phyloP scores from a whole-genome alignment of 1,140 invertebrate genomes.

The Drosophila nannoptera region DNA sequence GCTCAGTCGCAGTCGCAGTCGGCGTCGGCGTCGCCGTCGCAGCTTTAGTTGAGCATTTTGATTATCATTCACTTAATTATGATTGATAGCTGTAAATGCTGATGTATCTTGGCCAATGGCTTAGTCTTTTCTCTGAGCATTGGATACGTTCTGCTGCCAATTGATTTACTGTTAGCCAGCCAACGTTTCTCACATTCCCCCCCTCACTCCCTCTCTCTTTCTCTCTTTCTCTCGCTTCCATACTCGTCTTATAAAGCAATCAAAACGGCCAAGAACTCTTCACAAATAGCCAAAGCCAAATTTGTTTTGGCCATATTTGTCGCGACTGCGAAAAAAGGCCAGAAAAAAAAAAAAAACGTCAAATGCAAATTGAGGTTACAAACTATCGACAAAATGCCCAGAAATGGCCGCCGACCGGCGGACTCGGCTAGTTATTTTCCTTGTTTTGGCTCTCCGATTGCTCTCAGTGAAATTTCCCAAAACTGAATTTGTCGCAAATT shows the following conservation, averaged over 20 bases:
- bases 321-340: constrained; percentile 7
- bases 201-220: constrained; percentile 5
- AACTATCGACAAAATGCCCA: constrained; percentile 43
- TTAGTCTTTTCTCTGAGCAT: not conserved
- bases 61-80: constrained; percentile 78
- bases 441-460: not conserved
- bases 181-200: too few species aligned
- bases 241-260: constrained; percentile 32
- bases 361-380: constrained; percentile 62
- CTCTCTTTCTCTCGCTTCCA: constrained; percentile 19
- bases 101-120: constrained; percentile 36
- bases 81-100: constrained; percentile 77
- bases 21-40: too few species aligned
- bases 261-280: constrained; percentile 44
- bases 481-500: constrained; percentile 65
- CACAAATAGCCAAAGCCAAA: constrained; percentile 36
- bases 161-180: constrained; percentile 65
- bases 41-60: constrained; percentile 75
- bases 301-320: constrained; percentile 50
- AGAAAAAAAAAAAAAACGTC: constrained; percentile 15
- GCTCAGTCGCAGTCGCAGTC: constrained; percentile 1
- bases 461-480: constrained; percentile 41
- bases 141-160: constrained; percentile 43
- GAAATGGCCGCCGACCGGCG: constrained; percentile 24
- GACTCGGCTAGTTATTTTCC: constrained; percentile 3